Base-by-base conservation (phyloP, 2,797 vertebrate species). In the Enteromius treurensis region DNA sequence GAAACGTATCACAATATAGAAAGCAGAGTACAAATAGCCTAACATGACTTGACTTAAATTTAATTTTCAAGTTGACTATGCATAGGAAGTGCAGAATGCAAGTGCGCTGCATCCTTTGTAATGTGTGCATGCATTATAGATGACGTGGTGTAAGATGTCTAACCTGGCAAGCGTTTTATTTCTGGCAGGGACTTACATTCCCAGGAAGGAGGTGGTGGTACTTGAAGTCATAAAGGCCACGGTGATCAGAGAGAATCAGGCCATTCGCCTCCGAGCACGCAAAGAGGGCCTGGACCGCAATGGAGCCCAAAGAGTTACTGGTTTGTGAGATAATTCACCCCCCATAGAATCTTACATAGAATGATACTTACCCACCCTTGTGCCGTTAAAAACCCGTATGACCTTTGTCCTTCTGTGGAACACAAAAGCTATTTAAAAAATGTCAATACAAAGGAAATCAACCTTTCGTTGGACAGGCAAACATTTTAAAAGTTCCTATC, bases 141-240 rank as follows among this genome's bases (percentile, higher is more conserved):
- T 65, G 19, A 69, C 34, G 26, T 55, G n/a, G 1, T 53, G 13
- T 55, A 53, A 45, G 55, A 70, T 62, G 42, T 80, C 65, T 53
- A 45, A 81, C 47, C 11, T 17, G 13, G 4, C 17, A 11, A 42
- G 29, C 5, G 6, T 53, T 53, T 68, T 10, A 53, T 47, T 9
- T 77, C 51, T 37, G 10, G 1, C 90, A 98, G 96, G 96, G 45
- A 98, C 96, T 0, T 97, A 97, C 89, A 97, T 97, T 83, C 97
- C 97, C 4, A 94, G 58, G 87, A 98, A 97, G 89, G 97, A 97
- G 91, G 96, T 97, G 77, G 91, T 88, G 0, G 96, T 98, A 0
- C 77, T 96, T 68, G 94, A 97, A 91, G 96, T 93, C 11, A 95
- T 97, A 84, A 96, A 96, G 81, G 97, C 97, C 85, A 97, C 96